phyloP scores from a whole-genome alignment of 2,797 vertebrate genomes.

The Labeo calbasu region DNA sequence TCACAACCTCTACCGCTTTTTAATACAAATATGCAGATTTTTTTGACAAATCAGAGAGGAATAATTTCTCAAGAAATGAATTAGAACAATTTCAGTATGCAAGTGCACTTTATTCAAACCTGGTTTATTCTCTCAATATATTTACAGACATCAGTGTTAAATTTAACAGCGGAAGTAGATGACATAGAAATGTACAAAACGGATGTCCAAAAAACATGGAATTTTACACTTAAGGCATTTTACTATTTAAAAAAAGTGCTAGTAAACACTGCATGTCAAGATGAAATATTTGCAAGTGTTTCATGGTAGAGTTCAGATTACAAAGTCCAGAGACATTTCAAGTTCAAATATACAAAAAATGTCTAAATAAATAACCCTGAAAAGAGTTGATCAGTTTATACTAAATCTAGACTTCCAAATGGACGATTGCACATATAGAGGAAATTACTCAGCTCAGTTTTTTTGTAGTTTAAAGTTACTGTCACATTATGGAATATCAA shows the following conservation, averaged over 20 bases:
- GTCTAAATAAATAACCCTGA: constrained; percentile 11
- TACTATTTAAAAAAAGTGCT: constrained; percentile 9
- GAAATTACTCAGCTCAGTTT: not conserved
- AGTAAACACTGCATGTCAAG: constrained; percentile 24
- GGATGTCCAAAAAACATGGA: not conserved
- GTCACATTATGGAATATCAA: not conserved
- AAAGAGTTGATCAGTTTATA: not conserved
- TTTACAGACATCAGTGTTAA: constrained; percentile 14
- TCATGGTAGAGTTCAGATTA: not conserved
- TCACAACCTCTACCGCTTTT: not conserved
- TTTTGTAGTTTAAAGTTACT: not conserved
- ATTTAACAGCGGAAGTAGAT: not conserved
- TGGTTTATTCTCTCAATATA: not conserved
- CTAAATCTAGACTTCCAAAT: constrained; percentile 5
- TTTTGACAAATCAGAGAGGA: too few relatives aligned
- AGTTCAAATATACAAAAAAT: not conserved
- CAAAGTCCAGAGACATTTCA: not conserved
- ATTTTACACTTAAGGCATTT: constrained; percentile 2
- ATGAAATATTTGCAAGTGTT: not conserved
- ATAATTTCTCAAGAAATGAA: not conserved
- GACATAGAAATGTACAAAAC: constrained; percentile 13
- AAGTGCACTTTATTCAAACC: constrained; percentile 21
- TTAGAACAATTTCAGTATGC: not conserved
- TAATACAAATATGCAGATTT: not conserved
- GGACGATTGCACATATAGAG: not conserved